Evolutionary conservation across 1,140 invertebrate species (phyloP).

Genomic region (Drosophila insularis): DNA sequence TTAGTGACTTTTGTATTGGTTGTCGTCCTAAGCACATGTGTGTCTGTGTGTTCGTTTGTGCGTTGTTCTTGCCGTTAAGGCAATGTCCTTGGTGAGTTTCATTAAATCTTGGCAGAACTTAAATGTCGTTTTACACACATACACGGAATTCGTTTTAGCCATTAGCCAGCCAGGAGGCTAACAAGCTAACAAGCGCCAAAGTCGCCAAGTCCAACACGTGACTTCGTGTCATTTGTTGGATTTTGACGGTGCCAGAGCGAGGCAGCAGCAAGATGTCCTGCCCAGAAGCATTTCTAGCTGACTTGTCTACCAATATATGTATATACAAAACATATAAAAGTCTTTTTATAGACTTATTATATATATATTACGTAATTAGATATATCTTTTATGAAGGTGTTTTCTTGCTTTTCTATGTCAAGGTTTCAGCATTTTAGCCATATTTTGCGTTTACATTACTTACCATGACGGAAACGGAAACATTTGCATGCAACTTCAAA

Average conservation of each 20-base stretch:
- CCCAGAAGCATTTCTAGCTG: constrained; percentile 38
- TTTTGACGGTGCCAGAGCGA: constrained; percentile 40
- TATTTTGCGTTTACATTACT: constrained; percentile 9
- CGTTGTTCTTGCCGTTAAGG: not conserved
- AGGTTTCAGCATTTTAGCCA: constrained; percentile 22
- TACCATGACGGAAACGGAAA: constrained; percentile 46
- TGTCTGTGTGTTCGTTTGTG: not conserved
- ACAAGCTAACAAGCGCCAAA: constrained; percentile 76
- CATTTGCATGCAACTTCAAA: constrained; percentile 49
- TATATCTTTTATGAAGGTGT: constrained; percentile 12
- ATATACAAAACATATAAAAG: constrained; percentile 6
- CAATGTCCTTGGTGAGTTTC: constrained; percentile 36
- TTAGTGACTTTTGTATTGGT: constrained; percentile 77
- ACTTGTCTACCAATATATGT: constrained; percentile 36
- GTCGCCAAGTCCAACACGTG: constrained; percentile 78
- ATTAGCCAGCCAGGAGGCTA: constrained; percentile 68
- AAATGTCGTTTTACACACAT: constrained; percentile 64
- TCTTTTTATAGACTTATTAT: constrained; percentile 19
- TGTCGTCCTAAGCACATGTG: constrained; percentile 37
- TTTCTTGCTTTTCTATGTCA: constrained; percentile 37
- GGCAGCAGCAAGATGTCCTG: constrained; percentile 34
- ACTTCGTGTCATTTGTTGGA: constrained; percentile 78
- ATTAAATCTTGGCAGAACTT: constrained; percentile 66
- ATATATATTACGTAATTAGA: not conserved
- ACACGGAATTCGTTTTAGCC: constrained; percentile 78